These are phyloP conservation scores for Ispidina lecontei DNA, from an alignment of 2,797 vertebrate genomes.

Conservation along the genomic window DNA sequence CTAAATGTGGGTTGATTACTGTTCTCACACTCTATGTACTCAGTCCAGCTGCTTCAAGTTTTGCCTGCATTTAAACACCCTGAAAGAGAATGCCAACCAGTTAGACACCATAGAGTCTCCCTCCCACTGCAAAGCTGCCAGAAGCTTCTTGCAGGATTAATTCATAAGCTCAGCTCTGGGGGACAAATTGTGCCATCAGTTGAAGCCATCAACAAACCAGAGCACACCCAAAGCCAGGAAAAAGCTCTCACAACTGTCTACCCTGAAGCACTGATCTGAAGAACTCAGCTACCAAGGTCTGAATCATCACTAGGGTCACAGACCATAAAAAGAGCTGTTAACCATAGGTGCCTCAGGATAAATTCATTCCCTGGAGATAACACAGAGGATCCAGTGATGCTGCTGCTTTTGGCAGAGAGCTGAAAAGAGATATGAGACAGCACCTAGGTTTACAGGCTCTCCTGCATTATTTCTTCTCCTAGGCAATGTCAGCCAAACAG, in stretches of 20 bases:
- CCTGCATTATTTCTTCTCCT: not conserved
- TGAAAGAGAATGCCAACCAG: not conserved
- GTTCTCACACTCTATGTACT: not conserved
- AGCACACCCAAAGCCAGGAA: not conserved
- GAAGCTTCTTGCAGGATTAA: not conserved
- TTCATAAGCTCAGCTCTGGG: not conserved
- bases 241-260: not conserved
- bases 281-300: not conserved
- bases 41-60: not conserved
- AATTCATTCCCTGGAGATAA: not conserved
- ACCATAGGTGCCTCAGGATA: not conserved
- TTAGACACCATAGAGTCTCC: not conserved
- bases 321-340: not conserved
- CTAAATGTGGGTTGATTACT: accelerated
- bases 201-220: not conserved
- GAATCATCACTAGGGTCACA: not conserved
- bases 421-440: not conserved
- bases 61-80: not conserved
- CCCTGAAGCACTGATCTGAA: conserved; percentile 13
- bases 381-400: not conserved
- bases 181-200: not conserved
- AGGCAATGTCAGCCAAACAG: not conserved
- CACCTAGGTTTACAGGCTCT: not conserved
- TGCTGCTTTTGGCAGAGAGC: not conserved
- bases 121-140: not conserved